Evolutionary conservation across 2,888 invertebrate species (phyloP), one percentile per base, ranked within the genome.

Genomic region (Alloplasta piceator): DNA sequence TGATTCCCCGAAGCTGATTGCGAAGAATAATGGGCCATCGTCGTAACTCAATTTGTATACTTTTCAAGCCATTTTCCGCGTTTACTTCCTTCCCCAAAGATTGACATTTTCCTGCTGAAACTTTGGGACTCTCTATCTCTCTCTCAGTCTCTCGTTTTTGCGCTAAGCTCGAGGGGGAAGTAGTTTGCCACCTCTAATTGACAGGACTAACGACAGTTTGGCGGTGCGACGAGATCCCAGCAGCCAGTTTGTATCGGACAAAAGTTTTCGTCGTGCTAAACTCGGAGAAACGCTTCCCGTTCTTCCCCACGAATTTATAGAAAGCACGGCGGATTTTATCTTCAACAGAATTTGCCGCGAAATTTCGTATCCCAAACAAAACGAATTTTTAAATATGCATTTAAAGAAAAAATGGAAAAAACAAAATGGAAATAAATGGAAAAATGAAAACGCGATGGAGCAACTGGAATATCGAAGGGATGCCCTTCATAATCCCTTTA

Each of bases 181-280:
- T 60, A 68, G 60, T 75, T 75, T 67, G 67, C 50, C 60, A 75
- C 67, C 10, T 61, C 26, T 75, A 75, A 75, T 75, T 67, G 67
- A 75, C 67, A 67, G 41, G 60, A 26, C 52, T 60, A 60, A 68
- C 60, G 50, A 67, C 50, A 68, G 60, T 7, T 68, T 52, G 52
- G 46, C 14, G 36, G 12, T 36, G 63, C 6, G 52, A 55, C 52
- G 63, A 26, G 26, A 26, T 14, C 52, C n/a, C 16, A 48, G 52
- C 12, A 52, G 14, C 52, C 14, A 3, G n/a, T 48, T 48, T 48
- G 10, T 48, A 48, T 48, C 48, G n/a, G 12, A 26, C 26, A 26
- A 26, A 26, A 26, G 26, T 26, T 26, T 26, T 26, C 26, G 26
- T 26, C 26, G 26, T 26, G 26, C 26, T 26, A 26, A 26, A 26